Conservation (phyloP, 2,113 vertebrate genomes). For the Cynocephalus volans region DNA sequence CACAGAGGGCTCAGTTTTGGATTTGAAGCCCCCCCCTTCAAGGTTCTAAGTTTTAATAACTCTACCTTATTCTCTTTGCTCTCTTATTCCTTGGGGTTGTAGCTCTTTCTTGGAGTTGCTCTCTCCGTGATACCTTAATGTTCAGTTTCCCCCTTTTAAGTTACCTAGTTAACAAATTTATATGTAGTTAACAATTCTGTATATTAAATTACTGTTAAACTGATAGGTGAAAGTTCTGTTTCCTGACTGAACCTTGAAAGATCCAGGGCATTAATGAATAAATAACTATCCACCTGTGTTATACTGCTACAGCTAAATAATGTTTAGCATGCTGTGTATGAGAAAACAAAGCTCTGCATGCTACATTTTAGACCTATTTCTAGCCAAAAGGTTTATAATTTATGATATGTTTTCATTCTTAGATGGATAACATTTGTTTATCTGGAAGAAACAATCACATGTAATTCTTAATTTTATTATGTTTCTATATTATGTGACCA, state of each 20-base stretch:
- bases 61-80: not conserved
- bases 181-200: not conserved
- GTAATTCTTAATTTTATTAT: slow-evolving; percentile 42
- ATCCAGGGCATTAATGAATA: not conserved
- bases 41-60: not conserved
- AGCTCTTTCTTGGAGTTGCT: not conserved
- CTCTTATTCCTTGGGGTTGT: not conserved
- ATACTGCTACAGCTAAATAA: not conserved
- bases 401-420: slow-evolving; percentile 23
- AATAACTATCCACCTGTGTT: not conserved
- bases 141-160: not conserved
- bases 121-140: not conserved
- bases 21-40: not conserved
- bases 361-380: not conserved
- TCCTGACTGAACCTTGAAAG: not conserved
- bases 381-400: slow-evolving; percentile 14
- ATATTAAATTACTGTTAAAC: not conserved
- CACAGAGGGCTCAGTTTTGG: not conserved
- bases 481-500: not conserved
- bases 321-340: not conserved
- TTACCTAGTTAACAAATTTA: not conserved
- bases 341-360: not conserved
- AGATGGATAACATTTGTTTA: not conserved
- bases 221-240: not conserved
- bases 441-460: not conserved